These are phyloP conservation scores for Coelopa frigida DNA, from an alignment of 1,140 invertebrate species.

Conservation along the genomic window DNA sequence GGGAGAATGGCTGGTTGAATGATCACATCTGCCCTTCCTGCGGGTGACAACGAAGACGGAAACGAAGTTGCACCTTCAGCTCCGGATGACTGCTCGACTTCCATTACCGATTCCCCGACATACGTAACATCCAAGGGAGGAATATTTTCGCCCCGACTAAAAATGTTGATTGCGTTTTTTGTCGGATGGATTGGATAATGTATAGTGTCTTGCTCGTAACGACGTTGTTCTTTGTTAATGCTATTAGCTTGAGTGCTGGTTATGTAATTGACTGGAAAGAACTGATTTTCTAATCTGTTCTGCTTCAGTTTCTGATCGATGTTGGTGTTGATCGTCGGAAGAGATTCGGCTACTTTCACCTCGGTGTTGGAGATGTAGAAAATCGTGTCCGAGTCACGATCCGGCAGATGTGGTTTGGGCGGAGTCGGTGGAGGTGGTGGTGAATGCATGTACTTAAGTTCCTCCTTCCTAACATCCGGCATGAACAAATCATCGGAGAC, in stretches of 20 bases:
- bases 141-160: slow-evolving; percentile 20
- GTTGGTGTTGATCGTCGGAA: slow-evolving; percentile 22
- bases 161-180: no score
- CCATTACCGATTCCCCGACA: slow-evolving; percentile 41
- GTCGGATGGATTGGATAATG: slow-evolving; percentile 32
- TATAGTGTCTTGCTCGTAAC: slow-evolving; percentile 41
- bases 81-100: slow-evolving; percentile 32
- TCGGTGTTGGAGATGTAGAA: slow-evolving; percentile 45
- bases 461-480: slow-evolving; percentile 22
- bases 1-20: slow-evolving; percentile 41
- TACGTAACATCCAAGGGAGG: slow-evolving; percentile 40
- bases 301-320: not conserved
- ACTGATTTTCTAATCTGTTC: slow-evolving; percentile 35
- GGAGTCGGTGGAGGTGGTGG: slow-evolving; percentile 19
- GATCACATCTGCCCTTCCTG: slow-evolving; percentile 32
- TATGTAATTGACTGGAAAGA: slow-evolving; percentile 40
- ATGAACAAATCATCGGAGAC: slow-evolving; percentile 34
- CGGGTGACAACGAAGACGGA: slow-evolving; percentile 5
- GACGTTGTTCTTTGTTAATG: slow-evolving; percentile 11
- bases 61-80: not conserved
- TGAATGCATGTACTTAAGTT: slow-evolving; percentile 20
- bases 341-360: slow-evolving; percentile 41
- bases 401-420: slow-evolving; percentile 23
- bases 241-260: slow-evolving; percentile 15
- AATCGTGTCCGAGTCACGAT: slow-evolving; percentile 42